Evolutionary conservation across 2,113 vertebrate species (phyloP).

Genomic region (Montifringilla adamsi): DNA sequence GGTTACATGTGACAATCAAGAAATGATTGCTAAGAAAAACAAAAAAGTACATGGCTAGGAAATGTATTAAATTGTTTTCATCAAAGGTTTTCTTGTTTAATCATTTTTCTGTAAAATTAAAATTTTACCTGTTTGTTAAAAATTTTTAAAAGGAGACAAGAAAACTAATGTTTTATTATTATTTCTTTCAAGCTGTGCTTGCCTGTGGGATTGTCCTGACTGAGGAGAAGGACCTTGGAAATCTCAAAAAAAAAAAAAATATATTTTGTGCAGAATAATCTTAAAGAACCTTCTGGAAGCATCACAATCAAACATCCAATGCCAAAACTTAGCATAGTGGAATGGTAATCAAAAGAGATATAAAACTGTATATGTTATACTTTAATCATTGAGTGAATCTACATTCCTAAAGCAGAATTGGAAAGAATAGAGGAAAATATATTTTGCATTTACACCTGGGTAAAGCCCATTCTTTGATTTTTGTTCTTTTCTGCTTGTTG

Average conservation of each 20-base stretch:
- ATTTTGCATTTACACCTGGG: background rate
- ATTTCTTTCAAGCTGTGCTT: background rate
- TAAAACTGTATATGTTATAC: background rate
- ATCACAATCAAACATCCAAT: background rate
- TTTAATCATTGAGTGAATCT: background rate
- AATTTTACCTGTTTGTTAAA: background rate
- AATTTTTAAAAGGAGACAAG: background rate
- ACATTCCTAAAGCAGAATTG: background rate
- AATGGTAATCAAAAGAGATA: background rate
- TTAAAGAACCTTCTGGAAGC: background rate
- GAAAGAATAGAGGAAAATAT: background rate
- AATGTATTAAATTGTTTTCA: background rate
- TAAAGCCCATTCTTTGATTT: background rate
- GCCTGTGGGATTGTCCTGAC: fast-evolving
- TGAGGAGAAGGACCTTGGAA: background rate
- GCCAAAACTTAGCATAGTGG: background rate
- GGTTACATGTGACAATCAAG: background rate
- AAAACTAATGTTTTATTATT: background rate
- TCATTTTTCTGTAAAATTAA: background rate
- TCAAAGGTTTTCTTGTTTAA: background rate
- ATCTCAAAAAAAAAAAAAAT: background rate
- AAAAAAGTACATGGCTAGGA: background rate
- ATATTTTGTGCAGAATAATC: background rate
- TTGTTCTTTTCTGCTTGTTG: background rate
- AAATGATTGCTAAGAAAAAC: background rate